Percentiles rank a stretch among this genome's conserved stretches.
Evolutionary conservation across 2,888 invertebrate species (phyloP).

Genomic region (Spilarctia lutea): DNA sequence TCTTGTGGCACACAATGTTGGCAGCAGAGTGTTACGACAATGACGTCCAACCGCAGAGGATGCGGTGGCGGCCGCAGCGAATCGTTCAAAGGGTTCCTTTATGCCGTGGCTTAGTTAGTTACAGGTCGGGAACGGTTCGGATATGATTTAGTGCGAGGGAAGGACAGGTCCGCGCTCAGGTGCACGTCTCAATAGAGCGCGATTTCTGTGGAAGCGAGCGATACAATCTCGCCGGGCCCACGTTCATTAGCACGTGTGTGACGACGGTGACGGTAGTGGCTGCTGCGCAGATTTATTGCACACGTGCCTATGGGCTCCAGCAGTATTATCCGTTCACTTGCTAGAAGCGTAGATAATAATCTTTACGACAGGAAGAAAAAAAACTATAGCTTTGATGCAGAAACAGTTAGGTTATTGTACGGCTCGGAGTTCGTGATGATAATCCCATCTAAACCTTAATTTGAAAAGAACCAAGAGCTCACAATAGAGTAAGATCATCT

Average conservation of each 20-base stretch:
- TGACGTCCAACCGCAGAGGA: slow-evolving; percentile 10
- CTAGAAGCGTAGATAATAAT: slow-evolving; percentile 23
- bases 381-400: neutral
- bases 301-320: slow-evolving; percentile 20
- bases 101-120: slow-evolving; percentile 4
- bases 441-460: neutral
- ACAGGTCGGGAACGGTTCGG: slow-evolving; percentile 15
- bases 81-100: slow-evolving; percentile 59
- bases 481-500: neutral
- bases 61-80: slow-evolving; percentile 52
- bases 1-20: slow-evolving; percentile 32
- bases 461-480: neutral
- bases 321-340: slow-evolving; percentile 22
- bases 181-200: slow-evolving; percentile 44
- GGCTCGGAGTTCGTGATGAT: neutral
- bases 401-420: neutral
- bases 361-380: slow-evolving; percentile 20
- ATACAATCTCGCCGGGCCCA: slow-evolving; percentile 45
- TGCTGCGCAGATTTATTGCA: slow-evolving; percentile 37
- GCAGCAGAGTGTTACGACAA: slow-evolving; percentile 32
- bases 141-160: slow-evolving; percentile 58
- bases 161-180: slow-evolving; percentile 54
- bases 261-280: slow-evolving; percentile 1
- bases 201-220: slow-evolving; percentile 44
- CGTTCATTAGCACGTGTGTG: slow-evolving; percentile 23